Conservation (phyloP, 2,888 invertebrate species). For the Mythimna vitellina region DNA sequence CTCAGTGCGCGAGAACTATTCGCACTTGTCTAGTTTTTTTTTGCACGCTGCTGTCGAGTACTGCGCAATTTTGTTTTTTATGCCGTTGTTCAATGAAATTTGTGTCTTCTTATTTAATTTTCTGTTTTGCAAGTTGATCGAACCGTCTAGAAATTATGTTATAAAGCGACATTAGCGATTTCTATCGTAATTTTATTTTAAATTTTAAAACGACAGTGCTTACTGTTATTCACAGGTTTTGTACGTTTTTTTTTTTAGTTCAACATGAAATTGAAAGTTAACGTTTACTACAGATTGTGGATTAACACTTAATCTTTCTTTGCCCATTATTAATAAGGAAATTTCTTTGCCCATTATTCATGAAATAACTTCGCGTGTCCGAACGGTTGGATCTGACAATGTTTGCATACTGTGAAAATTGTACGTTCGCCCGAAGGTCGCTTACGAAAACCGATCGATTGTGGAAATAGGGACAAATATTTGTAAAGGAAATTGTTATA, state of each 20-base stretch:
- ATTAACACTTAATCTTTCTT: neutral
- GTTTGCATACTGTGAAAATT: constrained; percentile 32
- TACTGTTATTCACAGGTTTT: neutral
- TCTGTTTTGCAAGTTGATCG: neutral
- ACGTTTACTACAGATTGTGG: too few relatives aligned
- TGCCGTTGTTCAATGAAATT: neutral
- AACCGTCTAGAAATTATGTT: neutral
- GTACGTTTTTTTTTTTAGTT: neutral
- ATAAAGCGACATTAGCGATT: neutral
- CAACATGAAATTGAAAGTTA: neutral
- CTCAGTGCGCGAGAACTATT: too few relatives aligned
- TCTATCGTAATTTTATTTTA: neutral
- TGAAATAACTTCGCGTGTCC: neutral
- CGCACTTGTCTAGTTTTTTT: too few relatives aligned
- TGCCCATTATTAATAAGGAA: neutral
- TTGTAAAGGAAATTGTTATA: constrained; percentile 10
- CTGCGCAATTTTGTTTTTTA: neutral
- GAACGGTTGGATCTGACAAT: neutral
- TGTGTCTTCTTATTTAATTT: neutral
- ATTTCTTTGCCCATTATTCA: neutral
- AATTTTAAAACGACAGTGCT: neutral
- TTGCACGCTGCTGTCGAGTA: neutral
- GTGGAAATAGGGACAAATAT: constrained; percentile 17
- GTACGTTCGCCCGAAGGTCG: constrained; percentile 26
- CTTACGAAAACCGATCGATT: constrained; percentile 34